Evolutionary conservation across 2,888 invertebrate species (phyloP), one percentile per base, ranked within the genome.

Genomic region (Hoplodrina blanda): DNA sequence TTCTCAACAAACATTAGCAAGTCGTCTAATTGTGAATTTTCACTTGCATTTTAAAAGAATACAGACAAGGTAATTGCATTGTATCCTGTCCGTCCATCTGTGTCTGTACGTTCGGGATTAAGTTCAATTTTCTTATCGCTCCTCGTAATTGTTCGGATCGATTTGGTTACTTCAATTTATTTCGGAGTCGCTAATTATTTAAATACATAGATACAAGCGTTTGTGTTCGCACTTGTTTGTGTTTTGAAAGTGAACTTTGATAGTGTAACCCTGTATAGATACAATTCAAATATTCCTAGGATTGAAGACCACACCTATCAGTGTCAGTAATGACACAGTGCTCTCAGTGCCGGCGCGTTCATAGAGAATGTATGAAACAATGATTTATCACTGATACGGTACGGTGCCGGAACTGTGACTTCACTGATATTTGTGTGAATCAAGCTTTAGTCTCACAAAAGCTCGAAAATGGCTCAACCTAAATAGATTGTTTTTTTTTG

Each of bases 51-150:
- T 82, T 81, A 81, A 81, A 82, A 85, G 87, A 80, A 88, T 82
- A 87, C 81, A 72, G 94, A 94, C 94, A 94, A 90, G 77, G 90
- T 94, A 94, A 94, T 94, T 94, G 91, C 91, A 85, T 85, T 76
- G 87, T 88, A 92, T 94, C 93, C 94, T 91, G 93, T 85, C 89
- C 61, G 91, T 86, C 88, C 75, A 92, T 89, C 88, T 88, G 88
- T 88, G 80, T 84, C 79, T 55, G 80, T 82, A 72, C 50, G 5
- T 56, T 37, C 65, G 66, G 72, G 80, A 84, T 85, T 79, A 69
- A 79, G 69, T 82, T 79, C 82, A 85, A 85, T 84, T 81, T 86
- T 81, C 80, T 80, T 84, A 83, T 85, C 83, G 74, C 57, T 62
- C 25, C 25, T 19, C 73, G 80, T 83, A 83, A 82, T 82, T 78